Conservation (phyloP, 2,888 invertebrate genomes). For the Parelbella ahira region DNA sequence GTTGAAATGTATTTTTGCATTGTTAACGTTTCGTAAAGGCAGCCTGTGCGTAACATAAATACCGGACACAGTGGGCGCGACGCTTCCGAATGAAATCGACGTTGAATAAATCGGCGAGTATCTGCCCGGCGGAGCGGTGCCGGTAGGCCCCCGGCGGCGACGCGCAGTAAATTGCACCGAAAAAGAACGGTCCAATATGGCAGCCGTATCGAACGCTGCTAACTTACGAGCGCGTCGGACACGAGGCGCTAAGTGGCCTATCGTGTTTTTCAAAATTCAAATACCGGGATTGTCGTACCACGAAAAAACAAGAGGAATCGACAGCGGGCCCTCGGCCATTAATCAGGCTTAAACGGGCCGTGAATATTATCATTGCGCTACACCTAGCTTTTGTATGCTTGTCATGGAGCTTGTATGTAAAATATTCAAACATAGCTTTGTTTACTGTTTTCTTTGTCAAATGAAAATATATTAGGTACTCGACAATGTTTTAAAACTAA, state of each 20-base stretch:
- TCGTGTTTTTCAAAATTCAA: conserved; percentile 72
- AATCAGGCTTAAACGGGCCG: conserved; percentile 65
- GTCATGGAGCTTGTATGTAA: conserved; percentile 1
- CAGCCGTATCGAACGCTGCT: conserved; percentile 66
- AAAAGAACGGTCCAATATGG: conserved; percentile 69
- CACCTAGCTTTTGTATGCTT: neutral
- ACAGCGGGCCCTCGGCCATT: conserved; percentile 49
- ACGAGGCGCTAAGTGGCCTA: conserved; percentile 74
- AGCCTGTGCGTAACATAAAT: conserved; percentile 64
- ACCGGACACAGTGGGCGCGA: conserved; percentile 61
- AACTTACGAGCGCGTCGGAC: conserved; percentile 68
- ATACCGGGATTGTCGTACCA: conserved; percentile 56
- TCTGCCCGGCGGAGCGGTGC: conserved; percentile 57
- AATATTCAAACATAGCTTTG: too few species aligned
- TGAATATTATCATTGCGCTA: conserved; percentile 31
- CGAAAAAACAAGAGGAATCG: conserved; percentile 49
- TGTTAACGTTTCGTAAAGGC: conserved; percentile 61
- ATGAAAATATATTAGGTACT: too few species aligned
- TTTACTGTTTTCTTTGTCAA: neutral
- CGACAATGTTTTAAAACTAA: too few species aligned
- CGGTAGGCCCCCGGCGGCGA: conserved; percentile 58
- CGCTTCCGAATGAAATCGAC: conserved; percentile 66
- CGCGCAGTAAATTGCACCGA: conserved; percentile 69
- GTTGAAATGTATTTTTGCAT: conserved; percentile 68
- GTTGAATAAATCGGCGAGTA: conserved; percentile 62